Evolutionary conservation across 1,140 invertebrate species (phyloP), one percentile per base, ranked within the genome.

Genomic region (Galleria mellonella): DNA sequence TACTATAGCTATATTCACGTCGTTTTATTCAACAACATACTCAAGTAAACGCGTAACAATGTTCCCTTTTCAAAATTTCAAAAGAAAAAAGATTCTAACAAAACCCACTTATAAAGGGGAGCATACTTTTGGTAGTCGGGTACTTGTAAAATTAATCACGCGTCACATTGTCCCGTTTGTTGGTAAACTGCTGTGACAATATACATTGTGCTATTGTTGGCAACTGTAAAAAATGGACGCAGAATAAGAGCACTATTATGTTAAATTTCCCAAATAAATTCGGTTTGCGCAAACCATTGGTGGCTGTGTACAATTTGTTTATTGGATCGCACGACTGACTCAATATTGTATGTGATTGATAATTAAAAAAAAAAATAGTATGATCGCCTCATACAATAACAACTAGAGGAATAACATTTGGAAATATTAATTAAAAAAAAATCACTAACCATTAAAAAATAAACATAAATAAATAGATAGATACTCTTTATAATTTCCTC

Each of bases 121-220:
- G 55, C 55, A 54, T 23, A 23, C 49, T 62, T 62, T 62, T 35
- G 33, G 32, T 47, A 3, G 17, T 6, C 17, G 2, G 43, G 48
- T 55, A 62, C 63, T 62, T 60, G 50, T 53, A 51, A 57, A 65
- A 74, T 74, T 78, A 78, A 75, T 78, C 67, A 73, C 62, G 62
- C 56, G 51, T 53, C 50, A 14, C 47, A 59, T 56, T 68, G 55
- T 62, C 58, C 36, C 15, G 59, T 65, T 53, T 75, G 72, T 73
- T 78, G 65, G 72, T 70, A 78, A 74, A 75, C 67, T 73, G 52
- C 47, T 51, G 46, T 55, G 49, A 72, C 66, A 71, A 68, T 61
- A 47, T 23, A 31, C 46, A 55, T 66, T 73, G 71, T 69, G 23
- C 52, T 46, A 58, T 68, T 64, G 65, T 73, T 56, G 42, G 30